Evolutionary conservation across 2,113 vertebrate genomes (phyloP), one percentile per base, ranked within the genome.

Genomic region (Neolamprologus tretocephalus): DNA sequence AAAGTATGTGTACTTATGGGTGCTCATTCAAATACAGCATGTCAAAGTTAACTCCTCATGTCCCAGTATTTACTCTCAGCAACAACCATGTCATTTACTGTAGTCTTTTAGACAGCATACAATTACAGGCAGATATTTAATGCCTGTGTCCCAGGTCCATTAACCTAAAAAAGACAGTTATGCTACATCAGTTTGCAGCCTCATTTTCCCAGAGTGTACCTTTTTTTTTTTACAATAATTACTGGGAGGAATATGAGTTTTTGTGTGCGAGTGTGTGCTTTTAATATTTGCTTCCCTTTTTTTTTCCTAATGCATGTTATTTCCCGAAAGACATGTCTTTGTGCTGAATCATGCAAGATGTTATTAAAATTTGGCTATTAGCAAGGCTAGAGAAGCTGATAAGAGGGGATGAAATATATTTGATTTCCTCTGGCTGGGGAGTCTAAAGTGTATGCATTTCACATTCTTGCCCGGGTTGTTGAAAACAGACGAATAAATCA

Each of bases 331-430:
- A 86, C 66, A 53, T 2, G 26, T 26, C 40, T 78, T 81, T 92
- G 80, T 90, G 94, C 94, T 93, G 94, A 95, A 85, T 94, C 94
- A 93, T 86, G 86, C 86, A 73, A 83, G 80, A 53, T 81, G 58
- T 86, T 93, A 94, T 94, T 94, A 93, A 86, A 91, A 83, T 31
- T 17, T 73, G 14, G 79, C 81, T 86, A 93, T 93, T 91, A 89
- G 68, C 42, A 37, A 81, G 58, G 86, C 84, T 83, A 57, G 21
- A 61, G 16, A 47, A 42, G 85, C 61, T 63, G 66, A 87, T 83
- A 81, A 86, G 42, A 90, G 79, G 26, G 58, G 21, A 26, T 40
- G 57, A 58, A 53, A 84, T 79, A 71, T 42, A 87, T 92, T 89
- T 85, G 87, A 90, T 91, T 86, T 85, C 17, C 57, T 90, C 82